Percentiles rank a stretch among this genome's conserved stretches.
These are phyloP conservation scores for Melangyna quadrimaculata DNA, from an alignment of 2,888 invertebrate genomes.

Conservation along the genomic window DNA sequence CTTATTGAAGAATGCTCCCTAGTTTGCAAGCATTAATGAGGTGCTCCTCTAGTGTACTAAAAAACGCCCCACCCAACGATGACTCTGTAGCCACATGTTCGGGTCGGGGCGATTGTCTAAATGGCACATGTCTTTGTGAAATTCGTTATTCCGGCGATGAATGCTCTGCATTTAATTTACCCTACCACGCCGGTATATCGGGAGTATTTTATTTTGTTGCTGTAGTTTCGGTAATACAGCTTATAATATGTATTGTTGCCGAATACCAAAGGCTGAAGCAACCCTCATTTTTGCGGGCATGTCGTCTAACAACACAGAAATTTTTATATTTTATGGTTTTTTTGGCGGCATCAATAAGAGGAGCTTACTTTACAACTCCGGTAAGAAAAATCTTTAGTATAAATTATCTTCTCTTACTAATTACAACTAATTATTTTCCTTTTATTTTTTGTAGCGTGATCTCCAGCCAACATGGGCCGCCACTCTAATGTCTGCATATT, in stretches of 20 bases:
- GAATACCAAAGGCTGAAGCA: slow-evolving; percentile 92
- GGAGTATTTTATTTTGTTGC: slow-evolving; percentile 92
- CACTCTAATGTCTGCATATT: slow-evolving; percentile 93
- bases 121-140: slow-evolving; percentile 95
- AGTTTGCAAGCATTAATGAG: slow-evolving; percentile 80
- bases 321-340: slow-evolving; percentile 93
- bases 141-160: slow-evolving; percentile 92
- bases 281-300: slow-evolving; percentile 90
- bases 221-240: slow-evolving; percentile 91
- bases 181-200: slow-evolving; percentile 88
- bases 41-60: slow-evolving; percentile 80
- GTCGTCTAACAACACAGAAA: slow-evolving; percentile 94
- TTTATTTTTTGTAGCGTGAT: slow-evolving; percentile 84
- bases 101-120: slow-evolving; percentile 94
- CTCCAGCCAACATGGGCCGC: slow-evolving; percentile 93
- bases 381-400: slow-evolving; percentile 82
- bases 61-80: slow-evolving; percentile 75
- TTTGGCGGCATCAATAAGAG: slow-evolving; percentile 91
- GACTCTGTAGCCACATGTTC: slow-evolving; percentile 84
- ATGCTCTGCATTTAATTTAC: slow-evolving; percentile 91
- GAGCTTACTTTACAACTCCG: slow-evolving; percentile 94
- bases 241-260: slow-evolving; percentile 90
- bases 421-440: neutral
- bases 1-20: slow-evolving; percentile 79
- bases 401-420: neutral